Base-by-base conservation (phyloP, 2,888 invertebrate genomes). In the Coenonympha arcania region DNA sequence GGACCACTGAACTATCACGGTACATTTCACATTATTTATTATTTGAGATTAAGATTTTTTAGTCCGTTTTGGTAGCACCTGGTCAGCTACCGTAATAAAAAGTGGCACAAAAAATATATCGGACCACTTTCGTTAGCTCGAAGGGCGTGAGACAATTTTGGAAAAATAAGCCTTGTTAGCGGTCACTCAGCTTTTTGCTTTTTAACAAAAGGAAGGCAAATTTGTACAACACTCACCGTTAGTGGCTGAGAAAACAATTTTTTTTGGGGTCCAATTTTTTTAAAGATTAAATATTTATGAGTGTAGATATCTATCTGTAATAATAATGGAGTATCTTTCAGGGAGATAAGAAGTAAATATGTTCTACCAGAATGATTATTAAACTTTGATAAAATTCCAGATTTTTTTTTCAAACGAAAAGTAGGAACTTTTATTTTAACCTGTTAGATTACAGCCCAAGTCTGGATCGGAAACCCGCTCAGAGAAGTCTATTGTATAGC, bases 121-220 rank as follows among this genome's bases (percentile, higher is more conserved):
- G 33, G 19, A n/a, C 43, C 15, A 33, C 36, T 19, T 19, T 20
- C 52, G 42, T 55, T 54, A 57, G 56, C 49, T 54, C 15, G 26
- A 57, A 55, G 56, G 63, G 62, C 62, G 62, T 63, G 59, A 58
- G 60, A 60, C 45, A 54, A 48, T 52, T 41, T 42, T 48, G 34
- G 48, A 52, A 60, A 64, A 62, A 58, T 56, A 54, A 56, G 57
- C 52, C 61, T 59, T 56, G 61, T 62, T 62, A 63, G 63, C 54
- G 63, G 61, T 59, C 61, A 62, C 39, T 59, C 13, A 13, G 36
- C 33, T 39, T 40, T 52, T 56, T 57, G 48, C 54, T 51, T 44
- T 54, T 33, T 11, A 24, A 57, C 54, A 59, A 60, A 54, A 48
- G 47, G 13, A 18, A 31, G 33, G 50, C 45, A 59, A 62, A 60